A percentile compares a stretch with the other conserved stretches of the same genome.
Evolutionary conservation across 2,797 vertebrate genomes (phyloP).

Genomic region (Poeciliopsis paucimaculata): DNA sequence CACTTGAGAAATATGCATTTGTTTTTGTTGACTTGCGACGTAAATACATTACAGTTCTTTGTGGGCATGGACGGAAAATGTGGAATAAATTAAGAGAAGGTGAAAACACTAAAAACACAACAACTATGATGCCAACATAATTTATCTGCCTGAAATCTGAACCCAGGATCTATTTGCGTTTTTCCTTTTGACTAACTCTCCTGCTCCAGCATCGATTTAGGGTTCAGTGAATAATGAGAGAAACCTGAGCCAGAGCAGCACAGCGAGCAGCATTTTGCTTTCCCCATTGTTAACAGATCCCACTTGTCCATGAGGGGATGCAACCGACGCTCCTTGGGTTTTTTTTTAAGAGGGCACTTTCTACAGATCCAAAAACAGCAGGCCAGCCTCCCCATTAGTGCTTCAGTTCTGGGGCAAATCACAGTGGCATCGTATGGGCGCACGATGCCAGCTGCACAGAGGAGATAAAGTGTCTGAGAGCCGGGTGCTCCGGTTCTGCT

Average conservation of each 20-base stretch:
- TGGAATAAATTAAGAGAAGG: neutral
- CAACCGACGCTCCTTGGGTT: constrained; percentile 24
- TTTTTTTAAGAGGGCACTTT: constrained; percentile 47
- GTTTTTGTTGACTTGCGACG: neutral
- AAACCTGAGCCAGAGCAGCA: constrained; percentile 8
- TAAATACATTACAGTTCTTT: neutral
- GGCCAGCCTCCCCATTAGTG: constrained; percentile 38
- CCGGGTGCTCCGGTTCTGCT: constrained; percentile 34
- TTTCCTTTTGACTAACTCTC: neutral
- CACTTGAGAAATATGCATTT: neutral
- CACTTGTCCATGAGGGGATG: constrained; percentile 8
- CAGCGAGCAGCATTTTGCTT: constrained; percentile 21
- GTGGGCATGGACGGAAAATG: neutral
- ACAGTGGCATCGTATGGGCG: constrained; percentile 56
- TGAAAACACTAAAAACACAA: neutral
- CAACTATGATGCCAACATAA: neutral
- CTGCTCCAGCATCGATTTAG: neutral
- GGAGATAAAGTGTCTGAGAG: constrained; percentile 60
- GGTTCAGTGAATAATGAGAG: neutral
- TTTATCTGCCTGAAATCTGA: constrained; percentile 8
- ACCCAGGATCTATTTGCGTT: neutral
- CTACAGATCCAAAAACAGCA: constrained; percentile 45
- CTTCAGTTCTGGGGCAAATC: constrained; percentile 63
- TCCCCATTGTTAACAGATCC: constrained; percentile 17
- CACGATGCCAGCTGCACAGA: constrained; percentile 53